Evolutionary conservation across 1,140 invertebrate species (phyloP).

Genomic region (Calosoma granatense): DNA sequence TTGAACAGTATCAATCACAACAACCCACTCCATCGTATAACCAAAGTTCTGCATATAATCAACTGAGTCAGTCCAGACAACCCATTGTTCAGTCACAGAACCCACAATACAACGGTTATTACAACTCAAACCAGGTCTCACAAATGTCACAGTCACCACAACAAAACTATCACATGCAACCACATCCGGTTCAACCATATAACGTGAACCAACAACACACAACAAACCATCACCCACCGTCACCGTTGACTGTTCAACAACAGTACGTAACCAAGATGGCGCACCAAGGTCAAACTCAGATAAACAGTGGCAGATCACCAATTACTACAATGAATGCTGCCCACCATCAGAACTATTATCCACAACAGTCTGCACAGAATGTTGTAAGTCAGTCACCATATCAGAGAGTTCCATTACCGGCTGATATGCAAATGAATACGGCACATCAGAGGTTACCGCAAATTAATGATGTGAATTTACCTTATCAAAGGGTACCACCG

Average conservation of each 20-base stretch:
- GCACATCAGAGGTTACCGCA: conserved; percentile 12
- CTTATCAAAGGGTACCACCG: conserved; percentile 28
- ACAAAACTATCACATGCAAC: conserved; percentile 13
- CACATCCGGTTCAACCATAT: conserved; percentile 3
- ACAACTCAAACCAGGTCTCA: not conserved
- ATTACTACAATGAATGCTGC: not conserved
- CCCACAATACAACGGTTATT: not conserved
- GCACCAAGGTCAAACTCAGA: not conserved
- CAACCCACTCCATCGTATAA: not conserved
- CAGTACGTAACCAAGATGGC: conserved; percentile 12
- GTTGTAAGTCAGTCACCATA: conserved; percentile 12
- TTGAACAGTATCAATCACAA: not conserved
- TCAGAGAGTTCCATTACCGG: conserved; percentile 17
- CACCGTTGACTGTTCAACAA: conserved; percentile 23
- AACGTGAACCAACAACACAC: conserved; percentile 9
- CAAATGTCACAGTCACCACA: conserved; percentile 8
- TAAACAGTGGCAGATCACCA: not conserved
- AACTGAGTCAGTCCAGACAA: not conserved
- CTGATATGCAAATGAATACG: not conserved
- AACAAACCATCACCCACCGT: conserved; percentile 25
- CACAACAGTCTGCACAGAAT: not conserved
- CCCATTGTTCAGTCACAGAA: not conserved
- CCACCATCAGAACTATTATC: conserved; percentile 8
- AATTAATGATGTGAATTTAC: conserved; percentile 15
- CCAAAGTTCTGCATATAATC: not conserved